phyloP scores from a whole-genome alignment of 2,888 invertebrate genomes.

The Drosophila mettleri region DNA sequence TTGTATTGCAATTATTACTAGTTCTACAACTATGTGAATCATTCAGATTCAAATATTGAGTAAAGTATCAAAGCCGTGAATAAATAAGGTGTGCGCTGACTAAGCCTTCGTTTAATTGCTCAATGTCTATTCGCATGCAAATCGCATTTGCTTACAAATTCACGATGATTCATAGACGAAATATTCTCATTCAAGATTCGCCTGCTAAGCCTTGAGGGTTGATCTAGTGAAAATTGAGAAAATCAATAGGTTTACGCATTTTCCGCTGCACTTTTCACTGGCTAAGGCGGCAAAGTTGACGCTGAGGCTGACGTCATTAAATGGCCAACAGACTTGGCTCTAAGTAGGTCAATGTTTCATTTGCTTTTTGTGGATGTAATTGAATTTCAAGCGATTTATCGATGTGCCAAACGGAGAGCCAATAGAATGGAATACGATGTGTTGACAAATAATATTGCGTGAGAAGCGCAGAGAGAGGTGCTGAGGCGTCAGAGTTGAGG shows the following conservation, averaged over 20 bases:
- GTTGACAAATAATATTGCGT: conserved; percentile 4
- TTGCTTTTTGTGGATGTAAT: conserved; percentile 59
- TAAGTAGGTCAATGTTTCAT: conserved; percentile 70
- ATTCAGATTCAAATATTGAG: conserved; percentile 13
- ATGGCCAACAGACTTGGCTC: conserved; percentile 51
- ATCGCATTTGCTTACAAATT: conserved; percentile 49
- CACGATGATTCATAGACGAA: conserved; percentile 51
- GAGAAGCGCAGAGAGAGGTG: conserved; percentile 4
- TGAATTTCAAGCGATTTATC: conserved; percentile 58
- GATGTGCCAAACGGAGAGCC: conserved; percentile 14
- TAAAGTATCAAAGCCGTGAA: conserved; percentile 16
- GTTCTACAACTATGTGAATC: conserved; percentile 30
- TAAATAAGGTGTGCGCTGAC: conserved; percentile 48
- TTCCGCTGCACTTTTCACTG: conserved; percentile 61
- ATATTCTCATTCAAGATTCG: conserved; percentile 25
- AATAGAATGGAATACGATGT: conserved; percentile 19
- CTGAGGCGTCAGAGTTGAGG: neutral
- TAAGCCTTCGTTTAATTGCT: conserved; percentile 48
- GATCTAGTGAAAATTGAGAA: conserved; percentile 33
- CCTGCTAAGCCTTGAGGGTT: conserved; percentile 25
- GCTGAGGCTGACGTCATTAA: conserved; percentile 62
- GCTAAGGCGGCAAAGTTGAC: conserved; percentile 17
- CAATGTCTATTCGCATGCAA: conserved; percentile 45
- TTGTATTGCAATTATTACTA: conserved; percentile 12
- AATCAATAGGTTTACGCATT: conserved; percentile 62